Evolutionary conservation across 2,888 invertebrate genomes (phyloP).

Genomic region (Luffia ferchaultella): DNA sequence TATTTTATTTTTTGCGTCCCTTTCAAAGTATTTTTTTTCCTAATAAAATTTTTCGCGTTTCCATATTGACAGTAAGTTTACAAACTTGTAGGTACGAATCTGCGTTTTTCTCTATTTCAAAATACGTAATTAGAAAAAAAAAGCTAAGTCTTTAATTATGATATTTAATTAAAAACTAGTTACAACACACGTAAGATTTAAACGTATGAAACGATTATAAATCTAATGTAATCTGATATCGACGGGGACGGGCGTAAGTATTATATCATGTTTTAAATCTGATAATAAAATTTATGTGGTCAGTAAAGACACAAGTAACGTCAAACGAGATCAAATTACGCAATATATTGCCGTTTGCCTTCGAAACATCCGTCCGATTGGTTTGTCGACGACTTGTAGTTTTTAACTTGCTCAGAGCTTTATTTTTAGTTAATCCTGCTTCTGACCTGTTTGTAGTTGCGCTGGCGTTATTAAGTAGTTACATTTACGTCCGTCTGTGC

Average conservation of each 20-base stretch:
- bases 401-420: background rate
- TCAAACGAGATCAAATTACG: background rate
- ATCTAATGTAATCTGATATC: background rate
- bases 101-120: background rate
- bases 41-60: background rate
- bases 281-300: background rate
- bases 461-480: background rate
- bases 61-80: background rate
- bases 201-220: background rate
- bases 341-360: background rate
- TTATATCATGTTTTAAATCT: background rate
- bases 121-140: background rate
- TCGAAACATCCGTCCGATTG: background rate
- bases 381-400: background rate
- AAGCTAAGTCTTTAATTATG: background rate
- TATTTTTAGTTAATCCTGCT: background rate
- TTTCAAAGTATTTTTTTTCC: background rate
- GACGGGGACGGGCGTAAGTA: background rate
- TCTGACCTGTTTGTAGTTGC: background rate
- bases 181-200: background rate
- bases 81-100: background rate
- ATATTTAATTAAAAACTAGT: background rate
- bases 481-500: background rate
- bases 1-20: background rate
- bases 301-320: background rate